Evolutionary conservation across 2,113 vertebrate genomes (phyloP).

Genomic region (Podocnemis expansa): DNA sequence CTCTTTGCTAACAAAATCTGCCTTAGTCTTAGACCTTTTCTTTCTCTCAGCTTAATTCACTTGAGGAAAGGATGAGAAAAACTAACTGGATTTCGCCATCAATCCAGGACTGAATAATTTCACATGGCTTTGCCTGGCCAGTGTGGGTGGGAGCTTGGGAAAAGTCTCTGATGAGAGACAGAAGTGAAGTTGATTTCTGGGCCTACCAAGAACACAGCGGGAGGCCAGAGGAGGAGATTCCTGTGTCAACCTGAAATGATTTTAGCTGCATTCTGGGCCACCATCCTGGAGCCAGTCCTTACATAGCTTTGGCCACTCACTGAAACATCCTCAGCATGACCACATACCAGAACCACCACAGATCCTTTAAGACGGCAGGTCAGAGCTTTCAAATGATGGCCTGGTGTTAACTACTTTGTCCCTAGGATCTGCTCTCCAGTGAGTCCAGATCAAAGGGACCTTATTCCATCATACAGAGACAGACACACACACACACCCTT

Average conservation of each 20-base stretch:
- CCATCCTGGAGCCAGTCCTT: neutral
- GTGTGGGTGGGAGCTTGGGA: neutral
- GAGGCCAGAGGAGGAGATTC: neutral
- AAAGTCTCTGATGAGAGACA: neutral
- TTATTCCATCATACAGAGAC: neutral
- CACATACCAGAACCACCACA: neutral
- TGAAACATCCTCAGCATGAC: neutral
- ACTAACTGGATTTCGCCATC: neutral
- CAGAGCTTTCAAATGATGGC: neutral
- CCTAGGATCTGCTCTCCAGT: neutral
- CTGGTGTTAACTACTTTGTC: neutral
- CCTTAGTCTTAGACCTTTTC: neutral
- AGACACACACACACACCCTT: no score
- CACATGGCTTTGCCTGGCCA: neutral
- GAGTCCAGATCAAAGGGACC: neutral
- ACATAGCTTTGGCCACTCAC: neutral
- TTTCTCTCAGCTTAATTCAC: neutral
- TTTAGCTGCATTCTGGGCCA: neutral
- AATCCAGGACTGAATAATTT: neutral
- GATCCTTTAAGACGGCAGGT: neutral
- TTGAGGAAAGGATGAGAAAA: neutral
- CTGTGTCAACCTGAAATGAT: neutral
- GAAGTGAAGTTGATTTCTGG: neutral
- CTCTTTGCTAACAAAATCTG: neutral
- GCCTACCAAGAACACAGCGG: neutral